Percentiles rank a stretch among this genome's conserved stretches.
phyloP scores from a whole-genome alignment of 2,113 vertebrate species.

The Myotis yumanensis region DNA sequence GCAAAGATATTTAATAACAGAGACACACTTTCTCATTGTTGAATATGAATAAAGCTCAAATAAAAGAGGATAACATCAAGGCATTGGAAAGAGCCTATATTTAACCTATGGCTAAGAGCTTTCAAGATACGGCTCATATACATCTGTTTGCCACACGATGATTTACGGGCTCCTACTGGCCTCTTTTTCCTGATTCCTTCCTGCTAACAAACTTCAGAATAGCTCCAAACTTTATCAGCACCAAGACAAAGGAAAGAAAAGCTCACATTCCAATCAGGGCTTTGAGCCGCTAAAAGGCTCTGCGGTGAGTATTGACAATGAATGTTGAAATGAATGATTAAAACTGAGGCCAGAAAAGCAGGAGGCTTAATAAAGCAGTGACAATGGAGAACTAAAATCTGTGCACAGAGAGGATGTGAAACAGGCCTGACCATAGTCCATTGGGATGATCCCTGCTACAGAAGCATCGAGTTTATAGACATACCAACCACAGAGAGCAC shows the following conservation, averaged over 20 bases:
- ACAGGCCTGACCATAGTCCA: no score
- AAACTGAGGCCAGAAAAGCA: background rate
- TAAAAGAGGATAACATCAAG: conserved; percentile 48
- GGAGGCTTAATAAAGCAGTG: background rate
- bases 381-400: background rate
- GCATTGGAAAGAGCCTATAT: conserved; percentile 58
- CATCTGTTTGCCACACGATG: background rate
- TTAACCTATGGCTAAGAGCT: conserved; percentile 60
- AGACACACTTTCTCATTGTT: conserved; percentile 53
- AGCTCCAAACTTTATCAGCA: conserved; percentile 17
- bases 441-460: background rate
- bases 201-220: conserved; percentile 43
- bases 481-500: background rate
- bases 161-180: conserved; percentile 2
- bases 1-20: conserved; percentile 66
- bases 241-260: conserved; percentile 40
- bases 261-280: background rate
- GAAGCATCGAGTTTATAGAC: background rate
- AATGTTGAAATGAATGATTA: conserved; percentile 32
- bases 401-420: background rate
- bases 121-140: conserved; percentile 48
- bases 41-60: conserved; percentile 61
- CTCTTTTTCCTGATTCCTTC: conserved; percentile 8
- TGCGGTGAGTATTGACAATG: background rate
- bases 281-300: conserved; percentile 44